Base-by-base conservation (phyloP, 1,140 invertebrate genomes). In the Neodiprion virginianus region DNA sequence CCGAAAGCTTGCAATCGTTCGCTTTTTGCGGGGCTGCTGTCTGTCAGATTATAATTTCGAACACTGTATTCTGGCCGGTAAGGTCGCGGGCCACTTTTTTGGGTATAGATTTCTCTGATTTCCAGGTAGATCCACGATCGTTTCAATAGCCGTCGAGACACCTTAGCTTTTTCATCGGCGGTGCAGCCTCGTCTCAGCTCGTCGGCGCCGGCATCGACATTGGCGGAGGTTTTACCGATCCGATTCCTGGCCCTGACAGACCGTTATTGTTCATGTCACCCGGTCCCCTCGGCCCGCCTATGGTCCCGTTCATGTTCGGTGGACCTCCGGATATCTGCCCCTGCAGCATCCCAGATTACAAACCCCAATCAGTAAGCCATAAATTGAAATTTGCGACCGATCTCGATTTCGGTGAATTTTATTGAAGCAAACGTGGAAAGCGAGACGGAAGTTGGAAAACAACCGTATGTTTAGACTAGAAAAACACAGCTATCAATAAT, bases 211-310 rank as follows among this genome's bases (percentile, higher is more conserved):
- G 84, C 86, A 89, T 88, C 72, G 87, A 82, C 84, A 89, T 87
- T 53, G 87, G 86, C 1, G 86, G 80, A 47, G 86, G 82, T 80
- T 88, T 89, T 9, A 89, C 86, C 10, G 85, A 78, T 7, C 86
- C 88, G n/a, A 89, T 80, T 8, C 86, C 86, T 5, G 87, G 85
- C 10, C 86, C 88, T 21, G 88, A 88, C 1, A 89, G 77, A 11
- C 88, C 88, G 71, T 89, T 89, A 77, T 89, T 89, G 79, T 89
- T 89, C 87, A 89, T 87, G 71, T 89, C 88, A 5, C 87, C 88
- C 7, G 88, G 88, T 11, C 86, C 85, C 21, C 86, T 76, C 72
- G 85, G 82, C 8, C 85, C 85, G 17, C 67, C 67, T 69, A 69
- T 7, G 67, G 82, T 87, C 1, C 88, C 88, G 78, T 89, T 89